Evolutionary conservation across 1,140 invertebrate genomes (phyloP).

Genomic region (Drosophila arawakana): DNA sequence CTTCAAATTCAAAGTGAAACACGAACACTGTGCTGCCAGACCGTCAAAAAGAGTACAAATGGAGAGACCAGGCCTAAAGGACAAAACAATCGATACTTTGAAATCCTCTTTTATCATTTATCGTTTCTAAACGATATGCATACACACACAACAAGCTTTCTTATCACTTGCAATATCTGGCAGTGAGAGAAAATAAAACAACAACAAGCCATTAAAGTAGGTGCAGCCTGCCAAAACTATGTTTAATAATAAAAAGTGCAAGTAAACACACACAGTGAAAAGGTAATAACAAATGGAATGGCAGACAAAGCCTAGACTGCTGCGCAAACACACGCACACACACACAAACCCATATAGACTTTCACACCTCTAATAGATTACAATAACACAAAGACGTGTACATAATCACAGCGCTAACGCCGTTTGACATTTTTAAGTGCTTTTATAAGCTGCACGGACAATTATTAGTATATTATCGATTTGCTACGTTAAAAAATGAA

Average conservation of each 20-base stretch:
- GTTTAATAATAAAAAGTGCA: not conserved
- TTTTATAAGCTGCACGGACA: too few relatives aligned
- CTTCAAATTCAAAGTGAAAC: not conserved
- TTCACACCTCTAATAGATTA: too few relatives aligned
- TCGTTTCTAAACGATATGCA: constrained; percentile 6
- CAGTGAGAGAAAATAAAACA: not conserved
- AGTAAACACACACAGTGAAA: not conserved
- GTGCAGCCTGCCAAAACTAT: not conserved
- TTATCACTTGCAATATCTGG: constrained; percentile 22
- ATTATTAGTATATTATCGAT: too few relatives aligned
- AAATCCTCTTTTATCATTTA: not conserved
- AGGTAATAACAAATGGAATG: not conserved
- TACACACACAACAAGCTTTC: constrained; percentile 24
- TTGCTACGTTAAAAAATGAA: not conserved
- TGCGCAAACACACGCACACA: not conserved
- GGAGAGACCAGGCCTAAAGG: not conserved
- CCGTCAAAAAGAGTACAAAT: not conserved
- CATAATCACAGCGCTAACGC: too few relatives aligned
- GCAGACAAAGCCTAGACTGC: not conserved
- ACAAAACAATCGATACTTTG: constrained; percentile 1
- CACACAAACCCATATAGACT: too few relatives aligned
- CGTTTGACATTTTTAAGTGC: too few relatives aligned
- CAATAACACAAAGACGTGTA: too few relatives aligned
- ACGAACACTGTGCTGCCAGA: constrained; percentile 4
- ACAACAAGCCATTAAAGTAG: not conserved